A percentile compares a stretch with the other conserved stretches of the same genome.
Evolutionary conservation across 2,888 invertebrate species (phyloP).

Genomic region (Pantelozetes paolii): DNA sequence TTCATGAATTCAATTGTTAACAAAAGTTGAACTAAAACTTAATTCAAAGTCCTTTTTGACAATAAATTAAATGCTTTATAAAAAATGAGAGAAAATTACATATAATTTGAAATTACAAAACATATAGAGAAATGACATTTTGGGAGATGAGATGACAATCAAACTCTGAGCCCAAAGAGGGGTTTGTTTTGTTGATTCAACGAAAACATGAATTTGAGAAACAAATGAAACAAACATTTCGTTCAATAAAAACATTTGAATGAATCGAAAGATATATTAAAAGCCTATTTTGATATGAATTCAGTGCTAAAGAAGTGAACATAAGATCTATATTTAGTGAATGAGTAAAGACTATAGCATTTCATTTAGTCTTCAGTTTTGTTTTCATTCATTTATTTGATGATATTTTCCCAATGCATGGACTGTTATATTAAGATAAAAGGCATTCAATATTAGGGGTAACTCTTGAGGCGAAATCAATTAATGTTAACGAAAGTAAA

Average conservation of each 20-base stretch:
- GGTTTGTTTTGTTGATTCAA: neutral
- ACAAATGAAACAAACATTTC: conserved; percentile 5
- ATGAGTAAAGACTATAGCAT: too few relatives aligned
- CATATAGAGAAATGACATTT: neutral
- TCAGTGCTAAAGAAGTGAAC: neutral
- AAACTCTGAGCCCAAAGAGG: neutral
- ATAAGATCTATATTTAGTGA: too few relatives aligned
- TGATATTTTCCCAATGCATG: too few relatives aligned
- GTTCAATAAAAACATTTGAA: neutral
- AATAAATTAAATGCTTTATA: neutral
- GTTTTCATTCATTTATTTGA: too few relatives aligned
- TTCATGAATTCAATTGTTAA: neutral
- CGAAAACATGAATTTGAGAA: neutral
- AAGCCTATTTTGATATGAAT: neutral
- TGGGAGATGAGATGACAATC: neutral
- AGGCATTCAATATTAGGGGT: too few relatives aligned
- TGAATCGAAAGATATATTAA: neutral
- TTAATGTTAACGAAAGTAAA: too few relatives aligned
- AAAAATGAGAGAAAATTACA: neutral
- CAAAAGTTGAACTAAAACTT: neutral
- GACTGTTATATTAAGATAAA: too few relatives aligned
- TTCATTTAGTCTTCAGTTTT: too few relatives aligned
- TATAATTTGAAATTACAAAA: neutral
- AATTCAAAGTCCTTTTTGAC: neutral
- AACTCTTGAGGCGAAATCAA: too few relatives aligned